Conservation (phyloP, 2,797 vertebrate genomes). For the Dendrocincla tyrannina region DNA sequence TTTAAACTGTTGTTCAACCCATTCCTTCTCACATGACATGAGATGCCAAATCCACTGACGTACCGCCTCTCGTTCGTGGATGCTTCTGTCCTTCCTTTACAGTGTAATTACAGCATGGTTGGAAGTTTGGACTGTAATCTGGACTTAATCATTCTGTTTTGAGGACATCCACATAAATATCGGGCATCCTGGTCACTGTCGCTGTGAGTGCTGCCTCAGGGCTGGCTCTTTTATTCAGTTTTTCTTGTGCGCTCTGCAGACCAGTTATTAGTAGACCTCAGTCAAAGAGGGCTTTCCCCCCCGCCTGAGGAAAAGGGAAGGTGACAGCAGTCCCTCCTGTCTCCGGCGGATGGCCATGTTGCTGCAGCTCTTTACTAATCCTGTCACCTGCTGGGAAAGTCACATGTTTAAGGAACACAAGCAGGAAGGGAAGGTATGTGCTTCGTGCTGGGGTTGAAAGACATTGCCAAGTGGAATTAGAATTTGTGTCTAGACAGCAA, state of each 20-base stretch:
- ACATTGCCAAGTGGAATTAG: slow-evolving; percentile 23
- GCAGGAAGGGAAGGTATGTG: neutral
- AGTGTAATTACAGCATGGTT: neutral
- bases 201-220: rapidly evolving
- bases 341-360: neutral
- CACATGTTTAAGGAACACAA: neutral
- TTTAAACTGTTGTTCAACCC: neutral
- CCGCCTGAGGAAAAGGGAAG: neutral
- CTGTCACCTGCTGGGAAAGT: neutral
- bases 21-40: neutral
- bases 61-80: neutral
- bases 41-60: neutral
- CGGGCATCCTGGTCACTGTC: neutral
- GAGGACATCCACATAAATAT: neutral
- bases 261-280: neutral
- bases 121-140: neutral
- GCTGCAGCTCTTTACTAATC: neutral
- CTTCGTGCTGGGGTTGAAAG: neutral
- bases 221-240: neutral
- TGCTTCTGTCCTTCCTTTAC: neutral
- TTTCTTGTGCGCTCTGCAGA: neutral
- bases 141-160: neutral
- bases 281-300: neutral
- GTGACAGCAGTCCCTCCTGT: neutral
- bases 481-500: slow-evolving; percentile 41